Evolutionary conservation across 2,888 invertebrate genomes (phyloP).

Genomic region (Lasioglossum zephyrum): DNA sequence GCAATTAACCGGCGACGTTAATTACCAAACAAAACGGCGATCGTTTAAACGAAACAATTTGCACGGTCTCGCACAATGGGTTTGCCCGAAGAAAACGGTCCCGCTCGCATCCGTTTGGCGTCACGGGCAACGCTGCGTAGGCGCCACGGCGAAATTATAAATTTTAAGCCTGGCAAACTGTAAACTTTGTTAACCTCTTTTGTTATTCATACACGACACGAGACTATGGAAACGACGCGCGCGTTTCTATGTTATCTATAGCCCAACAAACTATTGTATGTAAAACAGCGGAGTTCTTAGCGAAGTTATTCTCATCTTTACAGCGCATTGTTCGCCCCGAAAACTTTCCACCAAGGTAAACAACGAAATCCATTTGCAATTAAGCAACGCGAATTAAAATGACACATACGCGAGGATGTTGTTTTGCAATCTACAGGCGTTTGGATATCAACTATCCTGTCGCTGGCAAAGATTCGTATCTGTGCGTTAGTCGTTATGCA

Average conservation of each 20-base stretch:
- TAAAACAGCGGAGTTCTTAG: slow-evolving; percentile 49
- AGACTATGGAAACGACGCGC: slow-evolving; percentile 50
- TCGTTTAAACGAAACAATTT: slow-evolving; percentile 21
- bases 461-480: neutral
- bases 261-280: slow-evolving; percentile 68
- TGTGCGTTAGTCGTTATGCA: neutral
- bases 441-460: neutral
- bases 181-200: slow-evolving; percentile 56
- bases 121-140: slow-evolving; percentile 27
- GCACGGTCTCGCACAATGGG: slow-evolving; percentile 1
- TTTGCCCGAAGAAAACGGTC: slow-evolving; percentile 4
- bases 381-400: neutral
- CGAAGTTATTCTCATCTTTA: slow-evolving; percentile 57
- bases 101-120: slow-evolving; percentile 17
- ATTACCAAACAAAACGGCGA: neutral
- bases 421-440: neutral
- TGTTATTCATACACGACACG: slow-evolving; percentile 39
- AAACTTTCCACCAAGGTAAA: slow-evolving; percentile 16
- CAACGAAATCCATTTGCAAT: neutral
- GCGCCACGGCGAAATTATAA: slow-evolving; percentile 60
- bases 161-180: slow-evolving; percentile 53
- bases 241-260: slow-evolving; percentile 44
- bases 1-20: neutral
- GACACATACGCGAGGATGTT: neutral
- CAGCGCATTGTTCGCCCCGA: slow-evolving; percentile 28